phyloP scores from a whole-genome alignment of 1,140 invertebrate species.

The Brachionus koreanus region DNA sequence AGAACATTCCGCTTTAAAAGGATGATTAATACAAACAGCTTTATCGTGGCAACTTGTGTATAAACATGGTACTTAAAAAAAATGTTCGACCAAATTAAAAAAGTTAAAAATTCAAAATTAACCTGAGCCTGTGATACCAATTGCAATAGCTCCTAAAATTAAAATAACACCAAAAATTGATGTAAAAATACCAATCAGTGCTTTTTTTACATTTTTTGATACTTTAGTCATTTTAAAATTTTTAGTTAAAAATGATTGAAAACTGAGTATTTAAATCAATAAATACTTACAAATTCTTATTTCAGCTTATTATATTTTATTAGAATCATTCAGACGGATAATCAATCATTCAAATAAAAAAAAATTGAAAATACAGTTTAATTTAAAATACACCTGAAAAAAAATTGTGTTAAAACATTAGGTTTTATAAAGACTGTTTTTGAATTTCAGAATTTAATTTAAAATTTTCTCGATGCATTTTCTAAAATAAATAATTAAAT shows the following conservation, averaged over 20 bases:
- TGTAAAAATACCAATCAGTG: neutral
- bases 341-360: too few species aligned
- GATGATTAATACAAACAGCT: neutral
- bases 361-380: too few species aligned
- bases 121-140: neutral
- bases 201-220: neutral
- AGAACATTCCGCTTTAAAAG: slow-evolving; percentile 24
- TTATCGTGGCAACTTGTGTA: slow-evolving; percentile 2
- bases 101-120: neutral
- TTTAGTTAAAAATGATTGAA: neutral
- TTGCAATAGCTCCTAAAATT: neutral
- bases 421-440: too few species aligned
- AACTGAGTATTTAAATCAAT: neutral
- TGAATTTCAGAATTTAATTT: too few species aligned
- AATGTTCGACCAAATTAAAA: neutral
- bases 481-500: too few species aligned
- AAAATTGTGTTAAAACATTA: too few species aligned
- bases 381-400: too few species aligned
- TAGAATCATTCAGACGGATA: too few species aligned
- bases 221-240: neutral
- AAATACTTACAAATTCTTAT: neutral
- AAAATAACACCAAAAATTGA: neutral
- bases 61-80: slow-evolving; percentile 1
- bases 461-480: too few species aligned
- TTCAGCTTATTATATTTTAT: too few species aligned